Conservation (phyloP, 2,888 invertebrate species). For the Linyphia triangularis region DNA sequence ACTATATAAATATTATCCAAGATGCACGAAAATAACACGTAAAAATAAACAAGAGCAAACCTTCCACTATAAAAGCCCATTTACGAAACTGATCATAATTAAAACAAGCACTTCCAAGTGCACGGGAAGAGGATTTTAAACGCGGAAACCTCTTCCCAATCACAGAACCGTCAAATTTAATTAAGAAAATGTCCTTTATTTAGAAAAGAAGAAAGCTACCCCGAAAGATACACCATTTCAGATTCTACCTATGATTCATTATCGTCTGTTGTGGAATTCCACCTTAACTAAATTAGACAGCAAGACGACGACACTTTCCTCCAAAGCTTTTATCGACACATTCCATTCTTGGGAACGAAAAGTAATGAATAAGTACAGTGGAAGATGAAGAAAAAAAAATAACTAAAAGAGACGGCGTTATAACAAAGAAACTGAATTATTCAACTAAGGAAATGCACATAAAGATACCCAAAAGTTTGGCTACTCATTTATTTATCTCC, state of each 20-base stretch:
- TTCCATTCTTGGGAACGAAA: neutral
- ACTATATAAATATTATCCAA: too few species aligned
- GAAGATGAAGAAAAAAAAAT: neutral
- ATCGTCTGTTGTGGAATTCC: neutral
- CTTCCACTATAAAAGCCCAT: too few species aligned
- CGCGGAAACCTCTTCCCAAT: too few species aligned
- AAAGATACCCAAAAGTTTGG: neutral
- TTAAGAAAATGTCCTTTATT: neutral
- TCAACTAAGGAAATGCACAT: conserved; percentile 16
- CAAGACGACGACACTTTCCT: neutral
- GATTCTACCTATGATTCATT: neutral
- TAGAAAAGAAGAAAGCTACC: neutral
- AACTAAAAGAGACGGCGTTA: neutral
- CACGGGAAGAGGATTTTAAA: too few species aligned
- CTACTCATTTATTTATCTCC: neutral
- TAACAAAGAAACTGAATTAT: conserved; percentile 40
- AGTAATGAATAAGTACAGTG: neutral
- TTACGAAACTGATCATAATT: too few species aligned
- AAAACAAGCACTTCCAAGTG: too few species aligned
- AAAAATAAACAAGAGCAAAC: too few species aligned
- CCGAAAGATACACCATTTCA: neutral
- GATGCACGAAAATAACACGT: too few species aligned
- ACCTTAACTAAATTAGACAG: neutral
- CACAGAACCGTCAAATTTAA: neutral
- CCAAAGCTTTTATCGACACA: neutral